Evolutionary conservation across 2,113 vertebrate species (phyloP).

Genomic region (Mormoops blainvillei): DNA sequence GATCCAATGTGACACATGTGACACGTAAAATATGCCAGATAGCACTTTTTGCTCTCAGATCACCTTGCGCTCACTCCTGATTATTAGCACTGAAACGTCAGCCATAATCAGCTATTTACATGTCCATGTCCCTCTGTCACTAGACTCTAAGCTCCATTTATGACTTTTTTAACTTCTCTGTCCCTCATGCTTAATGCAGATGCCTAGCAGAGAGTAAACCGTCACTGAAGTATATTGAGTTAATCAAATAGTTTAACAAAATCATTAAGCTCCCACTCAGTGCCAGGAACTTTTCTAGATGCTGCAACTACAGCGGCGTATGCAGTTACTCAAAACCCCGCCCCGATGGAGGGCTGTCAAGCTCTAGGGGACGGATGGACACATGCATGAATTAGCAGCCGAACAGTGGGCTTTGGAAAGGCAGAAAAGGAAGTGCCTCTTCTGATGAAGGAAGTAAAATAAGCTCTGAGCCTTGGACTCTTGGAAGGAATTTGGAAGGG

Average conservation of each 20-base stretch:
- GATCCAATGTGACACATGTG: not conserved
- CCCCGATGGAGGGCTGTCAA: not conserved
- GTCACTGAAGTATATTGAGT: not conserved
- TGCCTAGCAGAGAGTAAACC: not conserved
- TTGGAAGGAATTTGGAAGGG: not conserved
- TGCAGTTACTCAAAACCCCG: not conserved
- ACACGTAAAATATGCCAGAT: not conserved
- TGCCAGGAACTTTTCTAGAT: not conserved
- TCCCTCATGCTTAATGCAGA: not conserved
- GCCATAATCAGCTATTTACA: not conserved
- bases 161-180: not conserved
- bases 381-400: not conserved
- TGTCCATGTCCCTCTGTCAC: too few species aligned
- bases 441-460: not conserved
- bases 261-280: not conserved
- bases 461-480: not conserved
- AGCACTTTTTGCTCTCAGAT: not conserved
- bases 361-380: not conserved
- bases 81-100: too few species aligned
- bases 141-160: not conserved
- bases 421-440: not conserved
- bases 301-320: not conserved
- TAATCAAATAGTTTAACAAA: not conserved
- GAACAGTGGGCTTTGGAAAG: not conserved
- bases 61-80: not conserved